A percentile compares a stretch with the other conserved stretches of the same genome.
phyloP scores from a whole-genome alignment of 2,888 invertebrate genomes.

The Blomia tropicalis region DNA sequence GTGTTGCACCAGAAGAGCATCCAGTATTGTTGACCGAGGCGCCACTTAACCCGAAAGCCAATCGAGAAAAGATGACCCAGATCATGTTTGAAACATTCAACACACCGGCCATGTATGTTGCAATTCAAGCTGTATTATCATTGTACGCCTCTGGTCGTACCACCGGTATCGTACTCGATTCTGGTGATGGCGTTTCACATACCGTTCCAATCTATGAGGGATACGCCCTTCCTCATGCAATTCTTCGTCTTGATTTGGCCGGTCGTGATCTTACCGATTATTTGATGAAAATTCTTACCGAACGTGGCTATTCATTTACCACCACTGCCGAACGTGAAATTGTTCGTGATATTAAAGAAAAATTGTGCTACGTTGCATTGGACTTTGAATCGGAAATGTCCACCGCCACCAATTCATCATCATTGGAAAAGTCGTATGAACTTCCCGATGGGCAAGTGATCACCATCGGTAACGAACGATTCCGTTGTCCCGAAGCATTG shows the following conservation, averaged over 20 bases:
- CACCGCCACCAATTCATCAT: slow-evolving; percentile 73
- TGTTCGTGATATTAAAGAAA: slow-evolving; percentile 86
- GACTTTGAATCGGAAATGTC: slow-evolving; percentile 93
- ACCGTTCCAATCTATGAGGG: slow-evolving; percentile 84
- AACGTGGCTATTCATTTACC: slow-evolving; percentile 38
- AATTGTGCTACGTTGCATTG: slow-evolving; percentile 77
- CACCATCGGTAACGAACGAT: slow-evolving; percentile 70
- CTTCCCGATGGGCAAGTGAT: slow-evolving; percentile 61
- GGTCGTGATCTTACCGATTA: slow-evolving; percentile 43
- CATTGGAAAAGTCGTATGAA: slow-evolving; percentile 81
- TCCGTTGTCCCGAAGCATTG: slow-evolving; percentile 72
- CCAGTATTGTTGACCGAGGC: slow-evolving; percentile 82
- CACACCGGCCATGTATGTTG: slow-evolving; percentile 73
- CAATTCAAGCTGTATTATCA: slow-evolving; percentile 62
- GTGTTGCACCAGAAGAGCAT: slow-evolving; percentile 88
- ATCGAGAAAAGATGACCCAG: slow-evolving; percentile 71
- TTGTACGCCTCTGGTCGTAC: slow-evolving; percentile 82
- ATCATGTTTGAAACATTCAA: slow-evolving; percentile 83
- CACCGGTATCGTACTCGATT: slow-evolving; percentile 86
- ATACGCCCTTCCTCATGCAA: slow-evolving; percentile 52
- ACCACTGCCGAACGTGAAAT: slow-evolving; percentile 58
- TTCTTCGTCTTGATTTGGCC: slow-evolving; percentile 41
- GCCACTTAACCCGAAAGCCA: slow-evolving; percentile 83
- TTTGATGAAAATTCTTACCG: slow-evolving; percentile 44
- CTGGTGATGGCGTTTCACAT: slow-evolving; percentile 89